Percentiles rank a stretch among this genome's conserved stretches.
Evolutionary conservation across 2,113 vertebrate genomes (phyloP).

Genomic region (Rissa tridactyla): DNA sequence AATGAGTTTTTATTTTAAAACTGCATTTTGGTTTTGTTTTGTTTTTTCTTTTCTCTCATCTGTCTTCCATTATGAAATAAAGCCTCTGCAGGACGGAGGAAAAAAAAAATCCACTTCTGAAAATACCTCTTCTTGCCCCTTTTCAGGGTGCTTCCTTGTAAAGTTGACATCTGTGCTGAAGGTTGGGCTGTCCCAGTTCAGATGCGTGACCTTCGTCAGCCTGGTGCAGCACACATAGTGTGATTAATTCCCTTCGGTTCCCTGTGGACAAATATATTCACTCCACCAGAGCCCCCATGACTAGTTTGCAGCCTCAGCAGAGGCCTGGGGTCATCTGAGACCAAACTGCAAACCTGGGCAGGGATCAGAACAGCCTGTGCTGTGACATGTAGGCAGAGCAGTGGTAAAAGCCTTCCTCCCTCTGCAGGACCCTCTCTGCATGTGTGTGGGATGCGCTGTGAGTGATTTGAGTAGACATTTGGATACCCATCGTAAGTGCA

Average conservation of each 20-base stretch:
- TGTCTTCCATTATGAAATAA: neutral
- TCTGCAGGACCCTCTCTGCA: neutral
- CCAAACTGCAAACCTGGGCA: neutral
- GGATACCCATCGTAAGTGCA: neutral
- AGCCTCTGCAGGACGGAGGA: neutral
- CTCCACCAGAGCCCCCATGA: neutral
- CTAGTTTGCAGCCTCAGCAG: conserved; percentile 37
- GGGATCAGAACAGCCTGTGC: neutral
- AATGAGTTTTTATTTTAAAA: conserved; percentile 1
- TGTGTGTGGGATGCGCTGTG: neutral
- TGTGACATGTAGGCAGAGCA: neutral
- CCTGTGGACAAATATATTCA: conserved; percentile 24
- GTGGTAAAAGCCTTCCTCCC: neutral
- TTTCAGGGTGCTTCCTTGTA: neutral
- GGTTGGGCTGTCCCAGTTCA: conserved; percentile 10
- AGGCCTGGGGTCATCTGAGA: neutral
- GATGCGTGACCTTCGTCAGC: neutral
- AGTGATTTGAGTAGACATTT: neutral
- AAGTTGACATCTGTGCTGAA: neutral
- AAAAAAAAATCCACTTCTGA: neutral
- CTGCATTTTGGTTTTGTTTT: neutral
- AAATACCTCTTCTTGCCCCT: neutral
- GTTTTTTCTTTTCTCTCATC: neutral
- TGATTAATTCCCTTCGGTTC: conserved; percentile 35
- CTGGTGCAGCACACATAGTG: neutral